phyloP scores from a whole-genome alignment of 2,797 vertebrate genomes.

The Acestrorhynchus altus region DNA sequence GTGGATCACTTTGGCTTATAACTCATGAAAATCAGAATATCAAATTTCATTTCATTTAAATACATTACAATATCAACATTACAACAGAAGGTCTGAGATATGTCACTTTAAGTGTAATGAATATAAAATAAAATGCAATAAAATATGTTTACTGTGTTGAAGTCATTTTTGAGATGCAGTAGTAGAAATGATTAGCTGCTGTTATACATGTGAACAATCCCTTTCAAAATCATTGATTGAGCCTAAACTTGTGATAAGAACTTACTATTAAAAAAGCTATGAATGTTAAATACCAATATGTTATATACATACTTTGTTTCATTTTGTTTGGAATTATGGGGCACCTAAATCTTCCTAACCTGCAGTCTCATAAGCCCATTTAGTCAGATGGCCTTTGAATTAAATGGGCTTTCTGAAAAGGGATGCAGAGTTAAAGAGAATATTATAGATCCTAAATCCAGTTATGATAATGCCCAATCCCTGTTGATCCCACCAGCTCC shows the following conservation, averaged over 20 bases:
- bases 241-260: neutral
- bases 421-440: constrained; percentile 9
- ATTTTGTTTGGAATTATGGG: neutral
- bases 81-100: too few relatives aligned
- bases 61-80: too few relatives aligned
- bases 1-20: too few relatives aligned
- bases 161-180: neutral
- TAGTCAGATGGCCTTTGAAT: neutral
- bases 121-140: too few relatives aligned
- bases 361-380: constrained; percentile 21
- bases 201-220: neutral
- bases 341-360: constrained; percentile 3
- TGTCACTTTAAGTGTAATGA: too few relatives aligned
- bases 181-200: neutral
- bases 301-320: neutral
- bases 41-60: too few relatives aligned
- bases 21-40: too few relatives aligned
- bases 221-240: neutral
- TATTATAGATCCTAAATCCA: constrained; percentile 29
- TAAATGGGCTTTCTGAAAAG: constrained; percentile 22
- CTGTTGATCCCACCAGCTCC: constrained; percentile 20
- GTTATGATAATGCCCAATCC: constrained; percentile 33
- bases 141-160: too few relatives aligned
- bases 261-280: too few relatives aligned
- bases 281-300: constrained; percentile 2